These are phyloP conservation scores for Plotosus lineatus DNA, from an alignment of 2,113 vertebrate genomes.

Conservation along the genomic window DNA sequence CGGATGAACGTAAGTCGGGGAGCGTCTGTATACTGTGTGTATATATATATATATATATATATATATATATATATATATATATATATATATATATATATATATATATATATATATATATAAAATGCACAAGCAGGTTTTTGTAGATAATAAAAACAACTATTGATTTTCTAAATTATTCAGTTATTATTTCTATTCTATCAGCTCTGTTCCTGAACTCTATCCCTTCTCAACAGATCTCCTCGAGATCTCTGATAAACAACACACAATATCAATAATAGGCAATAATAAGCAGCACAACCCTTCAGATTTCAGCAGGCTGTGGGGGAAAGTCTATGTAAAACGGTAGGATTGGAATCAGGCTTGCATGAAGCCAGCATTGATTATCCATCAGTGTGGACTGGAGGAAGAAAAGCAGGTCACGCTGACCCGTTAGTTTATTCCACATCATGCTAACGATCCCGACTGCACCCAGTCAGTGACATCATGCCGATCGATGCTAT, in stretches of 20 bases:
- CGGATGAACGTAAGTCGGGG: too few relatives aligned
- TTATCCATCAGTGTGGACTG: slow-evolving; percentile 21
- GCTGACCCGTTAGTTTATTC: slow-evolving; percentile 9
- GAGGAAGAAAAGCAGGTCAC: slow-evolving; percentile 35
- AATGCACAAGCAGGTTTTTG: too few relatives aligned
- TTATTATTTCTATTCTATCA: neutral
- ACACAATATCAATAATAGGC: too few relatives aligned
- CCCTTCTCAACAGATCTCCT: neutral
- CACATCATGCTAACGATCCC: slow-evolving; percentile 19
- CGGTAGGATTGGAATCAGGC: neutral
- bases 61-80: too few relatives aligned
- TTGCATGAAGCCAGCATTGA: neutral
- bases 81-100: too few relatives aligned
- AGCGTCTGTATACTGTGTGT: too few relatives aligned
- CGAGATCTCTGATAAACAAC: neutral
- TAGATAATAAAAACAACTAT: neutral
- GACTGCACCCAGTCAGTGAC: neutral
- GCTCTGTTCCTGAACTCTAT: neutral
- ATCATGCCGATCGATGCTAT: neutral
- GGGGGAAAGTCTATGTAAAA: too few relatives aligned
- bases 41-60: too few relatives aligned
- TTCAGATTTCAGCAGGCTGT: neutral
- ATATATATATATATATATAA: too few relatives aligned
- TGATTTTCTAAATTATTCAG: neutral
- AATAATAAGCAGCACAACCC: neutral